Base-by-base conservation (phyloP, 92 coral and sea anemone genomes). In the Galaxea fascicularis region DNA sequence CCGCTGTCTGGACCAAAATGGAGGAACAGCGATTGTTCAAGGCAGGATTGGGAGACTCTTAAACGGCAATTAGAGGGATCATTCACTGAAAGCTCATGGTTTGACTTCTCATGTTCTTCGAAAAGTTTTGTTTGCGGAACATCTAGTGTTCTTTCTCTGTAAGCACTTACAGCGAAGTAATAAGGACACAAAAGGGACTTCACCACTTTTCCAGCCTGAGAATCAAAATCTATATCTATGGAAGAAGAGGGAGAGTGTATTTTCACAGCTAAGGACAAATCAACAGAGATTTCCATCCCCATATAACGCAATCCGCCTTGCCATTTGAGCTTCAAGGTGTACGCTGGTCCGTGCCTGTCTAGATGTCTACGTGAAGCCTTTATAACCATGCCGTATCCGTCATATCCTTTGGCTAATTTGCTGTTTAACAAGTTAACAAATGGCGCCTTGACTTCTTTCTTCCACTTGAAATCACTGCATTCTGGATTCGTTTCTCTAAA, bases 241-340 rank as follows among this genome's bases (percentile, higher is more conserved):
- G 64, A 28, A 13, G 41, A 54, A 1, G 88, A 53, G 14, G 13
- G 66, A 4, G 76, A 75, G 66, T 69, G 64, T 15, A 84, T 84
- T 24, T 76, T 84, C 15, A 84, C 88, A 20, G 88, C 88, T 49
- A 84, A 63, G 6, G 82, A 14, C 66, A 84, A 84, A 74, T 84
- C 88, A 0, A 84, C 88, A 12, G 73, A 35, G 53, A 84, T 84
- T 13, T 29, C 30, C 52, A 84, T 18, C 20, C 80, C 82, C 27
- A 22, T 65, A 54, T 74, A 84, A 31, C n/a, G 18, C 15, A 22
- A 28, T 65, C 88, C 88, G 29, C 73, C 65, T 0, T 51, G 30
- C 82, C 88, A 75, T 65, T 65, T 39, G 15, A 84, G 75, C 74
- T 45, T 14, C 21, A 84, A 62, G 30, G 64, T 11, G 53, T 74